These are phyloP conservation scores for Bovichtus diacanthus DNA, from an alignment of 2,797 vertebrate species.

Conservation along the genomic window DNA sequence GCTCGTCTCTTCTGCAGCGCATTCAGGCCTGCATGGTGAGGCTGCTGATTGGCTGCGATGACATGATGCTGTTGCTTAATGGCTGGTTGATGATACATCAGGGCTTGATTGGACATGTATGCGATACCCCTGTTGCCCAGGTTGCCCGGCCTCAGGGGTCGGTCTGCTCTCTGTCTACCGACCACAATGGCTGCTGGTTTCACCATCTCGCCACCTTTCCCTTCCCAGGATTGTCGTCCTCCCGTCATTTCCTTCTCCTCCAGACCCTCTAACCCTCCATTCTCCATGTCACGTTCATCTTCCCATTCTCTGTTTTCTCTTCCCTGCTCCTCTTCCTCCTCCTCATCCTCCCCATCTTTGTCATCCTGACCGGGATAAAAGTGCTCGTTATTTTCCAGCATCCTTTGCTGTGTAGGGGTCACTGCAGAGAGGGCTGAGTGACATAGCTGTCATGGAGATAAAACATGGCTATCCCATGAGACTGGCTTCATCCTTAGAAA, in stretches of 20 bases:
- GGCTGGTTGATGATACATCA: constrained; percentile 72
- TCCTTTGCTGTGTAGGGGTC: constrained; percentile 86
- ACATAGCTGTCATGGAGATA: constrained; percentile 87
- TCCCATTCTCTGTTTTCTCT: constrained; percentile 81
- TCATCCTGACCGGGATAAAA: constrained; percentile 89
- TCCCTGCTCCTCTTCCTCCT: constrained; percentile 87
- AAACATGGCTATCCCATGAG: constrained; percentile 83
- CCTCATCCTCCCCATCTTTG: constrained; percentile 89
- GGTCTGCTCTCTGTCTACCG: constrained; percentile 83
- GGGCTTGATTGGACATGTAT: constrained; percentile 76
- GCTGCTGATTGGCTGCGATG: constrained; percentile 60
- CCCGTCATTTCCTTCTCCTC: constrained; percentile 77
- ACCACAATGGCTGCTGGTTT: constrained; percentile 85
- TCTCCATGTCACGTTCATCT: constrained; percentile 67
- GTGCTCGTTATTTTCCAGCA: constrained; percentile 88
- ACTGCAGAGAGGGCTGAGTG: constrained; percentile 90
- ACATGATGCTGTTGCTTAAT: constrained; percentile 70
- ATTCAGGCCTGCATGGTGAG: constrained; percentile 61
- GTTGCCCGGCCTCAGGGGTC: constrained; percentile 78
- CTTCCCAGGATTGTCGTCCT: constrained; percentile 77
- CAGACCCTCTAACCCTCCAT: constrained; percentile 75
- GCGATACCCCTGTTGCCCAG: constrained; percentile 69
- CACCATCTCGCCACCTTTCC: constrained; percentile 77
- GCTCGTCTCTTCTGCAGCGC: constrained; percentile 81
- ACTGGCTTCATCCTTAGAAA: constrained; percentile 82